Percentiles rank a stretch among this genome's conserved stretches.
These are phyloP conservation scores for Eunapius fragilis DNA, from an alignment of 37 sponge, comb jelly and placozoan genomes.

Conservation along the genomic window DNA sequence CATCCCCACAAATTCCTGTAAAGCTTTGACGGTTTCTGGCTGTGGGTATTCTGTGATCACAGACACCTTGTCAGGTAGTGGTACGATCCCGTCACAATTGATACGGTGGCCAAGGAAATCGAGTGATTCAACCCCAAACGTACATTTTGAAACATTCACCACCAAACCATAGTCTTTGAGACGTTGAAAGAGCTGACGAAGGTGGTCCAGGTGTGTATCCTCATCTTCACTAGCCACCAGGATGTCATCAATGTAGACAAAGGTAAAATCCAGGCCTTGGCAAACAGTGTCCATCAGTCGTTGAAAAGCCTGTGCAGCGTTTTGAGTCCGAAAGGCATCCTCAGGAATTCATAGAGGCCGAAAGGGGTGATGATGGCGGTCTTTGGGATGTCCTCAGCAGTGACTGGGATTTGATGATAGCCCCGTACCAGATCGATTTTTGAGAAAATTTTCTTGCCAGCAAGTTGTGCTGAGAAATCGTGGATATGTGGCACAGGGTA, in stretches of 20 bases:
- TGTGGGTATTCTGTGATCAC: constrained; percentile 31
- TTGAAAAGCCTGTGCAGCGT: constrained; percentile 38
- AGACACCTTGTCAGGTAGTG: constrained; percentile 22
- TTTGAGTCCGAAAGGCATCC: constrained; percentile 47
- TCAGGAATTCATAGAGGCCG: constrained; percentile 11
- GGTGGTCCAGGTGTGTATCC: constrained; percentile 50
- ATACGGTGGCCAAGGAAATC: constrained; percentile 54
- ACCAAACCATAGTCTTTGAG: constrained; percentile 45
- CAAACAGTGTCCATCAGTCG: constrained; percentile 39
- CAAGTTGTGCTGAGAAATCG: constrained; percentile 13
- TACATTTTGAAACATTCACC: constrained; percentile 46
- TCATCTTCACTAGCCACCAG: constrained; percentile 16
- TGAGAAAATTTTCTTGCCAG: constrained; percentile 1
- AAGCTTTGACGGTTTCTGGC: constrained; percentile 17
- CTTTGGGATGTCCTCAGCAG: constrained; percentile 23
- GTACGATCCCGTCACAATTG: constrained; percentile 12
- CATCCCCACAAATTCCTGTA: constrained; percentile 49
- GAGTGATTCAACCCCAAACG: constrained; percentile 1
- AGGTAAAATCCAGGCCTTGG: not conserved
- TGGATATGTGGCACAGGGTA: constrained; percentile 33
- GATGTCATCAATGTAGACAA: constrained; percentile 20
- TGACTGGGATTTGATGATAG: constrained; percentile 53
- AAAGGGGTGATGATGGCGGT: constrained; percentile 13
- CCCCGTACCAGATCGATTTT: constrained; percentile 19
- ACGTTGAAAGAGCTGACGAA: constrained; percentile 27